Evolutionary conservation across 2,113 vertebrate genomes (phyloP), one percentile per base, ranked within the genome.

Genomic region (Axis porcinus): DNA sequence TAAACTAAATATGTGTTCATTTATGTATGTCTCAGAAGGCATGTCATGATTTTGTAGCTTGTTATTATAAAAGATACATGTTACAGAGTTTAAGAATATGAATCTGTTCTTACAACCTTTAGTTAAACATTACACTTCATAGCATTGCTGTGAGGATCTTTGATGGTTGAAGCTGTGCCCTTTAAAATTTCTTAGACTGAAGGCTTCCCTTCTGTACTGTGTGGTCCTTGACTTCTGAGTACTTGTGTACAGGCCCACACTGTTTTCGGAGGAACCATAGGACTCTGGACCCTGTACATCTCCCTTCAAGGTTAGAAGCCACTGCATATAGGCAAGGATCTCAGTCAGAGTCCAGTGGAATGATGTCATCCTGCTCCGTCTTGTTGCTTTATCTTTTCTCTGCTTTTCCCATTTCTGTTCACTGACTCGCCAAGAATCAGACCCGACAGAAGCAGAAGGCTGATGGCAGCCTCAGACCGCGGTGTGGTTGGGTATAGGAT

Each of bases 161-260:
- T 11, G 62, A 8, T 55, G 30, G 2, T 9, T 9, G 89, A 21
- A 47, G 40, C 47, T 54, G 19, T 16, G 40, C 60, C 33, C n/a
- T 87, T 52, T 67, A 79, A 57, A 33, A 11, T 43, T 64, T 23
- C 40, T 83, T n/a, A 6, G 82, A 27, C 54, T 40, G 10, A 40
- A 36, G 52, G 12, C n/a, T 70, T 28, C 58, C 70, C 57, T 91
- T 60, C 19, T 45, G 9, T 36, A 14, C 45, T 10, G 0, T 2
- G 1, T 5, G 60, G 8, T 7, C 17, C 57, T 40, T 25, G 43
- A 23, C 17, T 28, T 89, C 28, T 3, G 3, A 64, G 33, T 16
- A 8, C 54, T 64, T 36, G n/a, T 27, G n/a, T 1, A 2, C 27
- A 27, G 2, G 3, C 10, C 30, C 27, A 25, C 25, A 1, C 23